phyloP scores from a whole-genome alignment of 2,797 vertebrate genomes.

The Macrochelys suwanniensis region DNA sequence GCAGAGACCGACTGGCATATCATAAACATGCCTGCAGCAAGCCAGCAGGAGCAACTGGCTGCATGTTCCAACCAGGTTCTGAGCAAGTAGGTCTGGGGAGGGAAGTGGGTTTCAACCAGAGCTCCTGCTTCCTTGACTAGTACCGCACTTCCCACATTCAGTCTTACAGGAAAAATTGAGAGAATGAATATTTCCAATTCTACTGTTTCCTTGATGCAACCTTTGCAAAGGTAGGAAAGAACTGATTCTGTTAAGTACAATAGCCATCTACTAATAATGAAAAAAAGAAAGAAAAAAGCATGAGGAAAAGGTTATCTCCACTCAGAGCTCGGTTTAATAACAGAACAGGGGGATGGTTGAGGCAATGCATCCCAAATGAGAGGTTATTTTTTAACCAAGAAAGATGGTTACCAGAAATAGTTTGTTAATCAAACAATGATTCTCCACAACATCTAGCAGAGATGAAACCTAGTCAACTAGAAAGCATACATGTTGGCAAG shows the following conservation, averaged over 20 bases:
- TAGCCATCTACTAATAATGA: background rate
- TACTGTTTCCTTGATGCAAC: background rate
- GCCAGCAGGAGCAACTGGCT: background rate
- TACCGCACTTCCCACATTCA: background rate
- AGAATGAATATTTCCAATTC: background rate
- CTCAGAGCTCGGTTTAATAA: background rate
- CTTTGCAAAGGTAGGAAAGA: background rate
- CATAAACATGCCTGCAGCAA: background rate
- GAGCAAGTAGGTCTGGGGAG: background rate
- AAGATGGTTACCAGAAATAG: background rate
- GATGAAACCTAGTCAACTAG: background rate
- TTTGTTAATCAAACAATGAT: background rate
- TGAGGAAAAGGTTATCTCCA: background rate
- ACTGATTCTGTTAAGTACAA: background rate
- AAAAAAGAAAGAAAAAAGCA: background rate
- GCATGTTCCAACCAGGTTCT: background rate
- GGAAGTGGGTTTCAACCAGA: background rate
- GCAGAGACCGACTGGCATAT: background rate
- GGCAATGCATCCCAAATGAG: background rate
- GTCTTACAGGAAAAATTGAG: background rate
- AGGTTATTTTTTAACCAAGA: background rate
- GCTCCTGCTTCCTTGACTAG: background rate
- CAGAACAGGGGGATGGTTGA: background rate
- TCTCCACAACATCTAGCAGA: background rate
- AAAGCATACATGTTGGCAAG: constrained; percentile 93